phyloP scores from a whole-genome alignment of 2,113 vertebrate genomes.

The Natator depressus region DNA sequence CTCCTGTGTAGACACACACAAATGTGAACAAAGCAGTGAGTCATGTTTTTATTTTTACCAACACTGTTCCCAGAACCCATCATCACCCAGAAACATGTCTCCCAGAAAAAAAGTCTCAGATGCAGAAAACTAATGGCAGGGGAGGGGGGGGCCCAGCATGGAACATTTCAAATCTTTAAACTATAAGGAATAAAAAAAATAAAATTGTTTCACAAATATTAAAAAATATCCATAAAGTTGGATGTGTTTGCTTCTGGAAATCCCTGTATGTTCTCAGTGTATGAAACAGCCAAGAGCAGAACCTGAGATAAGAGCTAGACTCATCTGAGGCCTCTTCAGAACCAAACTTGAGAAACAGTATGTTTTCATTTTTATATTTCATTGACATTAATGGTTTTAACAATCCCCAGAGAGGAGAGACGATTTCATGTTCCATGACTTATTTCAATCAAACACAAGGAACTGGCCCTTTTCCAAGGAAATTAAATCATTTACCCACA shows the following conservation, averaged over 20 bases:
- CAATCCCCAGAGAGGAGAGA: neutral
- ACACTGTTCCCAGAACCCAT: neutral
- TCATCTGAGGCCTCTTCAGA: neutral
- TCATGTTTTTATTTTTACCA: constrained; percentile 55
- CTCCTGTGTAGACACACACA: neutral
- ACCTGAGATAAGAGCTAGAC: accelerated
- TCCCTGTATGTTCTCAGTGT: too few relatives aligned
- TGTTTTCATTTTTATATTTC: neutral
- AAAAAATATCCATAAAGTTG: neutral
- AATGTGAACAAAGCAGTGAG: neutral
- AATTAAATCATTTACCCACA: neutral
- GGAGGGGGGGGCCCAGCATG: neutral
- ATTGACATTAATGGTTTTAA: neutral
- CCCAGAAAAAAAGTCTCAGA: neutral
- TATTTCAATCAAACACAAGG: neutral
- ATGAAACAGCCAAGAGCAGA: neutral
- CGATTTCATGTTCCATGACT: accelerated
- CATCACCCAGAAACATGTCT: neutral
- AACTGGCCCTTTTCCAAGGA: constrained; percentile 6
- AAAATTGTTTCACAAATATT: neutral
- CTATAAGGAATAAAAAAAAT: neutral
- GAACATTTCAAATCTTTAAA: neutral
- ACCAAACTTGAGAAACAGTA: neutral
- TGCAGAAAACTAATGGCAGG: neutral
- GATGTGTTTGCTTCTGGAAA: neutral